Conservation (phyloP, 64 coral and sea anemone genomes). For the Porites lutea region DNA sequence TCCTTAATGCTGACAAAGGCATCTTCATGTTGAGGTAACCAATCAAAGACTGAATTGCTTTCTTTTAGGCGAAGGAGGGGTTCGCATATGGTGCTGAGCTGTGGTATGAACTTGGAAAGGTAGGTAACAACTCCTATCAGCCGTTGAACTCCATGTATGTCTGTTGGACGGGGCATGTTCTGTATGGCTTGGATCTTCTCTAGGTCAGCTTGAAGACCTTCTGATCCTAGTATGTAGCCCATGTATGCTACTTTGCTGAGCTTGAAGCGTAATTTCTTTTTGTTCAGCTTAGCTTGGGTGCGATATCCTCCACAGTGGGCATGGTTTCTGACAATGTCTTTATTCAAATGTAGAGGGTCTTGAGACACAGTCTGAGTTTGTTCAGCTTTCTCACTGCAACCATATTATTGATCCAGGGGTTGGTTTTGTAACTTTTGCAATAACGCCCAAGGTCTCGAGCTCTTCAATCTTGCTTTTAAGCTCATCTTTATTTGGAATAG, state of each 20-base stretch:
- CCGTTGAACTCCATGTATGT: not conserved
- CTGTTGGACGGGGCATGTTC: not conserved
- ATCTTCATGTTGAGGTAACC: slow-evolving; percentile 42
- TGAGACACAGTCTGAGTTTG: slow-evolving; percentile 67
- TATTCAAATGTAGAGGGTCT: slow-evolving; percentile 53
- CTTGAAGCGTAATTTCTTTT: slow-evolving; percentile 11
- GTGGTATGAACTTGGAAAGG: not conserved
- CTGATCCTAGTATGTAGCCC: slow-evolving; percentile 2
- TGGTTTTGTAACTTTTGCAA: no score
- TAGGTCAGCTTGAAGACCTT: not conserved
- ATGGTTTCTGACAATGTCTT: slow-evolving; percentile 53
- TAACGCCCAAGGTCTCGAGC: slow-evolving; percentile 23
- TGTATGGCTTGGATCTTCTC: not conserved
- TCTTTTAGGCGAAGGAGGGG: not conserved
- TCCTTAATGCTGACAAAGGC: slow-evolving; percentile 42
- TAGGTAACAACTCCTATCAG: slow-evolving; percentile 13
- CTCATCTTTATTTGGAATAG: slow-evolving; percentile 50
- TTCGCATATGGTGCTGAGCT: not conserved
- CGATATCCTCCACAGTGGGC: slow-evolving; percentile 32
- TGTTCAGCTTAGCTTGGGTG: slow-evolving; percentile 23
- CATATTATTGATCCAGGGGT: slow-evolving; percentile 64
- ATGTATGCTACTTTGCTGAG: slow-evolving; percentile 15
- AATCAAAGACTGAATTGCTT: not conserved
- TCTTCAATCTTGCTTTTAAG: slow-evolving; percentile 42
- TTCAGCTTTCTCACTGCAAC: slow-evolving; percentile 43